Base-by-base conservation (phyloP, 2,113 vertebrate species). In the Solenodon paradoxus region DNA sequence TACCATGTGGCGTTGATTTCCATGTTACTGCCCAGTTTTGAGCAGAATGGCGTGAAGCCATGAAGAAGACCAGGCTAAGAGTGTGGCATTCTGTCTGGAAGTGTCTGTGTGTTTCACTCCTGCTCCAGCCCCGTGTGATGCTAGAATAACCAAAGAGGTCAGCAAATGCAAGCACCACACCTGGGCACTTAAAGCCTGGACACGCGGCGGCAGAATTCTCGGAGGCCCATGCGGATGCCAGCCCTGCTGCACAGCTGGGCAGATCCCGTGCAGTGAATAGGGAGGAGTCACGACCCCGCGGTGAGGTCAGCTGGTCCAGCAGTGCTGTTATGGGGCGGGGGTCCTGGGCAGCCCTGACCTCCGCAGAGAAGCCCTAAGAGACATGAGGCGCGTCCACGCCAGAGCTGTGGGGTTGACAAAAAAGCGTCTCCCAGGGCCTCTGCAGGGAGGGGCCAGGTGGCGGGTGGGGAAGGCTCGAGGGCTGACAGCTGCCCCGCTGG, bases 1-100 rank as follows among this genome's bases (percentile, higher is more conserved):
- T 68, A 83, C 87, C 82, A 77, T 63, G 75, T 87, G 51, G 88
- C 90, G 82, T 95, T 47, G 90, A 96, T 96, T 92, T 96, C 77
- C 72, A 42, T 51, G 64, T 88, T 81, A 86, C 82, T 91, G 86
- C 92, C 68, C 47, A 53, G 66, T 82, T 94, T 82, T 63, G 53
- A 93, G 87, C 82, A 86, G 94, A 35, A 38, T 74, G 53, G 79
- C 82, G 90, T 45, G 83, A 28, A 80, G 95, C 92, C 32, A 38
- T 0, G n/a, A n/a, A 47, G 74, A 35, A n/a, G 83, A 28, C 35
- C 71, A 87, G 87, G 90, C 68, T n/a, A n/a, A n/a, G n/a, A 19
- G 8, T 1, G 32, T 32, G n/a, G n/a, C n/a, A n/a, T 72, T 74
- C 97, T 88, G 84, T 75, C 82, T n/a, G n/a, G n/a, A n/a, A 53